Base-by-base conservation (phyloP, 2,113 vertebrate species). In the Geococcyx californianus region DNA sequence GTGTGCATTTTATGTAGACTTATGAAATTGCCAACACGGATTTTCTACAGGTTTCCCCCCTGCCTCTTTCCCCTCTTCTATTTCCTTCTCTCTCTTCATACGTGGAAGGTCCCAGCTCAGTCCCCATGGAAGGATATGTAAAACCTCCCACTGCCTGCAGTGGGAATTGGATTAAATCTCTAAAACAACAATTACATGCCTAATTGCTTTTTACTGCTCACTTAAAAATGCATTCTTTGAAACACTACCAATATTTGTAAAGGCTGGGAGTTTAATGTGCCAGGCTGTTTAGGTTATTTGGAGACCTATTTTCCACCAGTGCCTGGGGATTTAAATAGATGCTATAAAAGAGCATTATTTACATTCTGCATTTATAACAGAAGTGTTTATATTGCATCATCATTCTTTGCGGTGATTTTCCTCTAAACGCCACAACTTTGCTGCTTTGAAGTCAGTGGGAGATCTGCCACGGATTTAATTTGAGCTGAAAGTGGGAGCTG, bases 191-290 rank as follows among this genome's bases (percentile, higher is more conserved):
- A 95, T 97, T 96, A 95, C 91, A 96, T 83, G 95, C 87, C 91
- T 93, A 89, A 95, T 97, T 96, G 75, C 93, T 94, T 90, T 95
- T 96, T 97, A 97, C 87, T 97, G 82, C 84, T 94, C 87, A 91
- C 95, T 97, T 95, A 85, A 95, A 97, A 96, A 96, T 87, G 87
- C 93, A 94, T 96, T 95, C 93, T 88, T 95, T 93, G 94, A 94
- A 95, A 95, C 84, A 87, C 87, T 76, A 97, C 74, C 89, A 85
- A 84, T 97, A 95, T 94, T 91, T 90, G 70, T 90, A 77, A 94
- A 88, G 91, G 75, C 91, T 95, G 87, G 72, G 77, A 70, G 67
- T 82, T 94, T 95, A 95, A 91, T 94, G 84, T 79, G 58, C 84
- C 58, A 59, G 90, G 94, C 87, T 91, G 40, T 87, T 93, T 72